Percentiles rank a stretch among this genome's conserved stretches.
phyloP scores from a whole-genome alignment of 2,113 vertebrate species.

The Etheostoma cragini region DNA sequence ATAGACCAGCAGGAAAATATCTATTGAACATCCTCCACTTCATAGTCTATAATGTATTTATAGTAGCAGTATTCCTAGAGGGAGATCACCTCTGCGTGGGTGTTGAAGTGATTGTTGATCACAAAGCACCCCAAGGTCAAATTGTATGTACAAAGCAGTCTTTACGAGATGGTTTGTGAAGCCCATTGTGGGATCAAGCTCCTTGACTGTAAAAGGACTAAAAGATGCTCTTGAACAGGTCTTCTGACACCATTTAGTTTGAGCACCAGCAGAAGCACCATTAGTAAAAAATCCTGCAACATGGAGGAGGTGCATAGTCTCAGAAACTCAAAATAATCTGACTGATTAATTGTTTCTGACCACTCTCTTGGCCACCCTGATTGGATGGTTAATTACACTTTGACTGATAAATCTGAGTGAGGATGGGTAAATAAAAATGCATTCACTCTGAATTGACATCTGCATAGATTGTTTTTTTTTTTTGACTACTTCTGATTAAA shows the following conservation, averaged over 20 bases:
- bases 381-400: slow-evolving; percentile 58
- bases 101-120: slow-evolving; percentile 42
- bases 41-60: slow-evolving; percentile 53
- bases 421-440: slow-evolving; percentile 49
- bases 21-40: slow-evolving; percentile 57
- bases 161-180: slow-evolving; percentile 60
- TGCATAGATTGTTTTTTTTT: slow-evolving; percentile 78
- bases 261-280: slow-evolving; percentile 87
- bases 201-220: slow-evolving; percentile 63
- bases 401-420: slow-evolving; percentile 40
- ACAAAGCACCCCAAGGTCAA: slow-evolving; percentile 48
- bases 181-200: slow-evolving; percentile 55
- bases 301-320: slow-evolving; percentile 78
- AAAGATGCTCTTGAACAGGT: slow-evolving; percentile 69
- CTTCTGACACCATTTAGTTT: slow-evolving; percentile 72
- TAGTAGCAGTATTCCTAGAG: slow-evolving; percentile 46
- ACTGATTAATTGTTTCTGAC: slow-evolving; percentile 60
- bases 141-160: slow-evolving; percentile 72
- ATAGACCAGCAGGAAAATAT: slow-evolving; percentile 67
- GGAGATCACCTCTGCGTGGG: slow-evolving; percentile 28
- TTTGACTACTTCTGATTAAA: slow-evolving; percentile 72
- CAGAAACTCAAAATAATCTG: slow-evolving; percentile 61
- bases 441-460: slow-evolving; percentile 68
- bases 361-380: slow-evolving; percentile 63
- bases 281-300: slow-evolving; percentile 80